Percentiles rank a stretch among this genome's conserved stretches.
Conservation (phyloP, 2,797 vertebrate species). For the Melanotaenia boesemani region DNA sequence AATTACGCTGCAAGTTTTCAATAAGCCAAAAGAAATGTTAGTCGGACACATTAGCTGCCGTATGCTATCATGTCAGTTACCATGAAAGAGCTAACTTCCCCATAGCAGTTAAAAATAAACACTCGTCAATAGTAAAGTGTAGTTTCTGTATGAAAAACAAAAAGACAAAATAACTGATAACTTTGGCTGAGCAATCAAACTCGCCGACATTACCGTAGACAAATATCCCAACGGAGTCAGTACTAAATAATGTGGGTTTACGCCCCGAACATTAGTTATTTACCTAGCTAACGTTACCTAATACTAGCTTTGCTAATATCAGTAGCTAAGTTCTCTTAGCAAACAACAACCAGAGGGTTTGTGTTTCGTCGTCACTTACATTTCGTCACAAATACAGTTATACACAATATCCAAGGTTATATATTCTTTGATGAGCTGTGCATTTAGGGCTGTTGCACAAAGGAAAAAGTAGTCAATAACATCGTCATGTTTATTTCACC, state of each 20-base stretch:
- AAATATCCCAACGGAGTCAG: background rate
- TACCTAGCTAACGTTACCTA: conserved; percentile 58
- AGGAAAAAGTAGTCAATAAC: conserved; percentile 38
- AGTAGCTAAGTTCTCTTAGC: conserved; percentile 25
- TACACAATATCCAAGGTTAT: conserved; percentile 9
- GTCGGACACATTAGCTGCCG: conserved; percentile 4
- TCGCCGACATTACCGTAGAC: background rate
- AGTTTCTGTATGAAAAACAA: background rate
- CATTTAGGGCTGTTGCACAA: conserved; percentile 19
- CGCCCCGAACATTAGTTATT: conserved; percentile 35
- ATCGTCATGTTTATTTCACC: conserved; percentile 68
- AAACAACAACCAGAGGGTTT: background rate
- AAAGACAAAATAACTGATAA: background rate
- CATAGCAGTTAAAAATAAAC: background rate
- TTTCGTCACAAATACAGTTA: background rate
- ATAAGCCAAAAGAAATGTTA: background rate
- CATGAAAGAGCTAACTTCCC: conserved; percentile 20
- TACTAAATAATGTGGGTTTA: background rate
- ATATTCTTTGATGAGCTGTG: background rate
- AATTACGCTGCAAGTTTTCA: background rate
- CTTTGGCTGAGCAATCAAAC: accelerated
- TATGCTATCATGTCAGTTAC: background rate
- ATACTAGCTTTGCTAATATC: conserved; percentile 59
- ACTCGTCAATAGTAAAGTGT: background rate
- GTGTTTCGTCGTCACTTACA: conserved; percentile 52